A percentile compares a stretch with the other conserved stretches of the same genome.
Evolutionary conservation across 30 jellyfish, hydroid and myxozoan species (phyloP).

Genomic region (Turritopsis rubra): DNA sequence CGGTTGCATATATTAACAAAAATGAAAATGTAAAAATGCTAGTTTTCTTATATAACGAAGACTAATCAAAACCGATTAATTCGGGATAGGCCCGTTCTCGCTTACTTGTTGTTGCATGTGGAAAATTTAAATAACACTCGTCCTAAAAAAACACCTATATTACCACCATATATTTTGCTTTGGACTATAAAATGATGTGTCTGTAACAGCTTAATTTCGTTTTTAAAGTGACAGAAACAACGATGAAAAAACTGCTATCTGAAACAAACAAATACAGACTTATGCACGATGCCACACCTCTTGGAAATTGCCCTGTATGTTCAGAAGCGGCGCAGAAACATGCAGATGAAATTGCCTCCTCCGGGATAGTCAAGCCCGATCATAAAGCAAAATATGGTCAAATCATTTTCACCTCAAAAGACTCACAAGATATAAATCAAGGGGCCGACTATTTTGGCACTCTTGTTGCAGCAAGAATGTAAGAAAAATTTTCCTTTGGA

Average conservation of each 20-base stretch:
- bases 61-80: too few relatives aligned
- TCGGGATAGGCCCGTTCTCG: too few relatives aligned
- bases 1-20: too few relatives aligned
- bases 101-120: too few relatives aligned
- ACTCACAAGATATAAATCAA: conserved; percentile 51
- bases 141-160: too few relatives aligned
- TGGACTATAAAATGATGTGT: background rate
- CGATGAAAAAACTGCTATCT: conserved; percentile 74
- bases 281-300: conserved; percentile 95
- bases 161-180: too few relatives aligned
- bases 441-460: conserved; percentile 97
- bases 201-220: background rate
- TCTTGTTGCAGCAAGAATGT: conserved; percentile 90
- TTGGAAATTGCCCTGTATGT: conserved; percentile 89
- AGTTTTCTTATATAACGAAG: too few relatives aligned
- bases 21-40: too few relatives aligned
- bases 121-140: too few relatives aligned
- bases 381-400: conserved; percentile 78
- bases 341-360: conserved; percentile 62
- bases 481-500: conserved; percentile 12
- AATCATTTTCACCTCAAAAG: conserved; percentile 67
- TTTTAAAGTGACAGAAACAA: conserved; percentile 49
- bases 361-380: conserved; percentile 71
- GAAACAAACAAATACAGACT: conserved; percentile 88
- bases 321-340: conserved; percentile 79